phyloP scores from a whole-genome alignment of 2,797 vertebrate genomes.

The Syngnathus acus region DNA sequence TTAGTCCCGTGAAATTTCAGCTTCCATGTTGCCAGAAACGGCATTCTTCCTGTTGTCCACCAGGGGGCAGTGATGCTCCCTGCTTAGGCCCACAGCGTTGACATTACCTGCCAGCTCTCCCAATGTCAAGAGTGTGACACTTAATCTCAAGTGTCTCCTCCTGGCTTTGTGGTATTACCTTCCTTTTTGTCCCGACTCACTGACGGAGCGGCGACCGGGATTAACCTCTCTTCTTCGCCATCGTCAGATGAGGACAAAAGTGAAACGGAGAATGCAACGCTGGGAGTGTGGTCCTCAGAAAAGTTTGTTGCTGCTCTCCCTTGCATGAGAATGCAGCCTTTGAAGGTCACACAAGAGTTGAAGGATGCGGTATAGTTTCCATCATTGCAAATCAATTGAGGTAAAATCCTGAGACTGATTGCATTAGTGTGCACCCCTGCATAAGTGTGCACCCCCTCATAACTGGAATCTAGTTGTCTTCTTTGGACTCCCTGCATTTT shows the following conservation, averaged over 20 bases:
- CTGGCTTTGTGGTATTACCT: slow-evolving; percentile 34
- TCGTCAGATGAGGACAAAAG: slow-evolving; percentile 29
- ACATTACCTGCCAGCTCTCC: slow-evolving; percentile 56
- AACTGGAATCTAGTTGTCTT: neutral
- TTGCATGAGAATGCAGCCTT: slow-evolving; percentile 4
- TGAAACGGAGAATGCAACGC: slow-evolving; percentile 12
- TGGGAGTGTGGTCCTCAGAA: slow-evolving; percentile 12
- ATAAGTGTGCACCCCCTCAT: no score
- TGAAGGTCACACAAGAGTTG: slow-evolving; percentile 26
- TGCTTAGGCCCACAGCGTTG: slow-evolving; percentile 33
- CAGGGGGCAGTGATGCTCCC: slow-evolving; percentile 54
- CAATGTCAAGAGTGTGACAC: slow-evolving; percentile 45
- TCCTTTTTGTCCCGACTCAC: slow-evolving; percentile 18
- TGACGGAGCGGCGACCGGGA: slow-evolving; percentile 28
- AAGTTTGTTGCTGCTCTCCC: slow-evolving; percentile 12
- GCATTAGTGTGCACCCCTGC: no score
- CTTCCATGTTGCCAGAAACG: neutral
- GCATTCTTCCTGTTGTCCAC: slow-evolving; percentile 12
- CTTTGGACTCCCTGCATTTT: slow-evolving; percentile 7
- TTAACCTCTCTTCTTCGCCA: slow-evolving; percentile 40
- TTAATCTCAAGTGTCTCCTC: slow-evolving; percentile 45
- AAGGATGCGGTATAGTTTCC: neutral
- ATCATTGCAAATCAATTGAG: no score
- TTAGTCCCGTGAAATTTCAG: no score
- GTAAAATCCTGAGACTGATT: no score